phyloP scores from a whole-genome alignment of 2,888 invertebrate genomes.

The Himalopsyche tibetana region DNA sequence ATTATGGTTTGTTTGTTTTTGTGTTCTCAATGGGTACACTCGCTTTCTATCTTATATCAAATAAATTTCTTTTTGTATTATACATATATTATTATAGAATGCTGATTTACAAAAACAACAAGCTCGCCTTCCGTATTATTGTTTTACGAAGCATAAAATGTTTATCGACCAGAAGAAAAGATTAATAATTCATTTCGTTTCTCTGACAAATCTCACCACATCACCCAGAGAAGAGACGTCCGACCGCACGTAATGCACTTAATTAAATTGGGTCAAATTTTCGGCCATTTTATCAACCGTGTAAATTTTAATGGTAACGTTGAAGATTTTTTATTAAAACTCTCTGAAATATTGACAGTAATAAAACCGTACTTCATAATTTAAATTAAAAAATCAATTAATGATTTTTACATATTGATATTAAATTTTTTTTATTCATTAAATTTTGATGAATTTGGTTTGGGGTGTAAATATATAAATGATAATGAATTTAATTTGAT shows the following conservation, averaged over 20 bases:
- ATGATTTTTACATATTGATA: no score
- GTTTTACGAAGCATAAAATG: background rate
- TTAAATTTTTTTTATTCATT: no score
- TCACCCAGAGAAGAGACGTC: background rate
- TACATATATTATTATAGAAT: background rate
- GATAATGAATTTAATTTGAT: no score
- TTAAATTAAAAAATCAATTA: no score
- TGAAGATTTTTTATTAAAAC: background rate
- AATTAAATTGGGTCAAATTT: background rate
- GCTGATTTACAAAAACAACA: constrained; percentile 24
- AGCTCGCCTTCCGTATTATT: background rate
- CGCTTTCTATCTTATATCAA: background rate
- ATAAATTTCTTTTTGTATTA: background rate
- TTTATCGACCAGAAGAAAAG: constrained; percentile 21
- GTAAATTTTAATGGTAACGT: background rate
- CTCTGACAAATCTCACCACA: background rate
- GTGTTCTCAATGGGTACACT: no score
- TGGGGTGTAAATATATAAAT: no score
- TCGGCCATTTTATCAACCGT: background rate
- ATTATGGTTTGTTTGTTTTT: no score
- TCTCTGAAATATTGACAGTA: background rate
- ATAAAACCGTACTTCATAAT: background rate
- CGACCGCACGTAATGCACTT: background rate
- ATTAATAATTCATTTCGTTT: constrained; percentile 1
- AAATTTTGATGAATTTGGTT: no score